These are phyloP conservation scores for Cygnus atratus DNA, from an alignment of 2,113 vertebrate genomes.

Conservation along the genomic window DNA sequence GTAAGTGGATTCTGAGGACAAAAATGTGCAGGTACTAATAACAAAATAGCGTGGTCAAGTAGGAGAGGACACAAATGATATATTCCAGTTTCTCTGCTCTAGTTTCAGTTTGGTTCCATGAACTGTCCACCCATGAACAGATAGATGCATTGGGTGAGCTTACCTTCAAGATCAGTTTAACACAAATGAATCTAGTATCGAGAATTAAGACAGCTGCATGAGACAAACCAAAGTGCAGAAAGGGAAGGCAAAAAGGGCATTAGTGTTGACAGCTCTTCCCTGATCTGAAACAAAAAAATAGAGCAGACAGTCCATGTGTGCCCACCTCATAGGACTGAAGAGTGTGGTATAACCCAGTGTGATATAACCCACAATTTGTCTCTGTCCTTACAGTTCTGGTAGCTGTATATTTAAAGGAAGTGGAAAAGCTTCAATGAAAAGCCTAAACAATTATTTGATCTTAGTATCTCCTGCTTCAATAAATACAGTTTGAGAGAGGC, in stretches of 20 bases:
- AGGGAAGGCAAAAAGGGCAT: neutral
- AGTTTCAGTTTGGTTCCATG: neutral
- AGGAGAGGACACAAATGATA: neutral
- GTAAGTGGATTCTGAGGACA: neutral
- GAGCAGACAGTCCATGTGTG: neutral
- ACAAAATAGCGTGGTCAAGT: neutral
- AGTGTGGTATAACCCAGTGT: neutral
- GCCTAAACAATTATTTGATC: neutral
- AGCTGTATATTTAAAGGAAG: neutral
- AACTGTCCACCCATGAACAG: neutral
- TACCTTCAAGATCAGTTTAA: neutral
- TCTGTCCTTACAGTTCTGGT: neutral
- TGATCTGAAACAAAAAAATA: neutral
- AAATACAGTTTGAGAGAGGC: neutral
- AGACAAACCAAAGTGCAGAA: neutral
- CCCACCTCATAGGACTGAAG: neutral
- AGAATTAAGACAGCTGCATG: neutral
- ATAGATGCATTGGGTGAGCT: neutral
- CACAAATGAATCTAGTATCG: neutral
- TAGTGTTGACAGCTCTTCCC: neutral
- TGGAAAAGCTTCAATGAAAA: neutral
- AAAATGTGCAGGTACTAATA: neutral
- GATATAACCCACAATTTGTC: neutral
- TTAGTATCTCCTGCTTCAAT: neutral
- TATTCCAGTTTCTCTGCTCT: neutral